phyloP scores from a whole-genome alignment of 2,888 invertebrate species.

The Tryphoninae sp. region DNA sequence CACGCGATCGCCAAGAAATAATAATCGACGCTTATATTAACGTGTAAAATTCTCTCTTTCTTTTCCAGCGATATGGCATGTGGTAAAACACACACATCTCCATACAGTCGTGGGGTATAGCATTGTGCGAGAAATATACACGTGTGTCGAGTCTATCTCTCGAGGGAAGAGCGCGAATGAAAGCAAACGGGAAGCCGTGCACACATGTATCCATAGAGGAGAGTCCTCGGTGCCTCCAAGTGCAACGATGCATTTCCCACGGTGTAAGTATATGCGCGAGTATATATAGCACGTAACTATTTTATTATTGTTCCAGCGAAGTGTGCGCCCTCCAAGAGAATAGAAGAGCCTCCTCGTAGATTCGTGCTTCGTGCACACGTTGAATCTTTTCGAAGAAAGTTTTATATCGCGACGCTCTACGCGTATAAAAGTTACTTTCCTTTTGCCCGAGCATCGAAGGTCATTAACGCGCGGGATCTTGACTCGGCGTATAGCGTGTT shows the following conservation, averaged over 20 bases:
- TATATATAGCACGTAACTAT: constrained; percentile 12
- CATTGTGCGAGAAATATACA: constrained; percentile 13
- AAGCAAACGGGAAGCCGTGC: constrained; percentile 56
- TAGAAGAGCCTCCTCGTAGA: constrained; percentile 26
- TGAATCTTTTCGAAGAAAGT: constrained; percentile 74
- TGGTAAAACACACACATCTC: constrained; percentile 5
- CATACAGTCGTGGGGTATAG: neutral
- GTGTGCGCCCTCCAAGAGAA: neutral
- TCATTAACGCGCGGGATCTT: constrained; percentile 76
- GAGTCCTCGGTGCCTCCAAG: constrained; percentile 12
- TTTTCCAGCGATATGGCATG: constrained; percentile 17
- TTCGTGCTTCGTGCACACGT: constrained; percentile 10
- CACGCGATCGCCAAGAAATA: neutral
- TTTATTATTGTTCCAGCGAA: constrained; percentile 34
- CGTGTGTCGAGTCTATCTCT: constrained; percentile 4
- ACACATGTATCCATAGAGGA: neutral
- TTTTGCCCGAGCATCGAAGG: constrained; percentile 76
- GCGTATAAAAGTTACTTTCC: constrained; percentile 69
- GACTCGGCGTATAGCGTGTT: neutral
- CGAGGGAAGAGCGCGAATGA: constrained; percentile 53
- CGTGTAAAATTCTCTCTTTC: constrained; percentile 39
- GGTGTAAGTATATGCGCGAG: constrained; percentile 19
- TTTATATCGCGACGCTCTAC: constrained; percentile 56
- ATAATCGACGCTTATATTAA: constrained; percentile 17
- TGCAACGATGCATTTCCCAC: constrained; percentile 56